A percentile compares a stretch with the other conserved stretches of the same genome.
Conservation (phyloP, 2,888 invertebrate genomes). For the Thera britannica region DNA sequence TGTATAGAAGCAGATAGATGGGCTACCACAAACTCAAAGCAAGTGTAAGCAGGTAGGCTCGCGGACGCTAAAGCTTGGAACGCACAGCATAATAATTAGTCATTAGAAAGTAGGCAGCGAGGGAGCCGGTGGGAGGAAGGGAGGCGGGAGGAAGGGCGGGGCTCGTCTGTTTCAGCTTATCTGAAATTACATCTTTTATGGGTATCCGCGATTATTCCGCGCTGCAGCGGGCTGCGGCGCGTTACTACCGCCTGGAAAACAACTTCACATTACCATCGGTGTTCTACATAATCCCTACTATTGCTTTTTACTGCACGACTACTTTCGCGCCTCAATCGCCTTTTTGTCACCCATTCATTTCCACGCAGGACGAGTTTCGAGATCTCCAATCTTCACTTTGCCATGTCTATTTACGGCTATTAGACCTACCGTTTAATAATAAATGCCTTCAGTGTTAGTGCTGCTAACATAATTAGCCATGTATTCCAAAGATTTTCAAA, state of each 20-base stretch:
- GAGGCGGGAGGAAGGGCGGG: slow-evolving; percentile 67
- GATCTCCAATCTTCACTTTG: slow-evolving; percentile 31
- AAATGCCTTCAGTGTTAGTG: slow-evolving; percentile 20
- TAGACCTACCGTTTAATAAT: slow-evolving; percentile 14
- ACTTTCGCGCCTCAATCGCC: slow-evolving; percentile 66
- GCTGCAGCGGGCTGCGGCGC: slow-evolving; percentile 82
- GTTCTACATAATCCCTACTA: slow-evolving; percentile 81
- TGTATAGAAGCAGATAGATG: slow-evolving; percentile 55
- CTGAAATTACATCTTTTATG: slow-evolving; percentile 86
- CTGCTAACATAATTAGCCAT: slow-evolving; percentile 16
- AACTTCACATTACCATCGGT: slow-evolving; percentile 78
- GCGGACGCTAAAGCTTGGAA: slow-evolving; percentile 81
- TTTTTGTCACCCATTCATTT: slow-evolving; percentile 58
- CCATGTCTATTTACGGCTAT: slow-evolving; percentile 17
- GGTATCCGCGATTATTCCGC: slow-evolving; percentile 85
- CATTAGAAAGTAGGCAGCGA: slow-evolving; percentile 84
- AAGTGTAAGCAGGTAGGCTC: slow-evolving; percentile 63
- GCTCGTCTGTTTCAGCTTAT: slow-evolving; percentile 85
- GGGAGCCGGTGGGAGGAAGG: slow-evolving; percentile 59
- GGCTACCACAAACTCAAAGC: slow-evolving; percentile 62
- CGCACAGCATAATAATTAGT: slow-evolving; percentile 85
- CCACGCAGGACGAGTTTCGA: slow-evolving; percentile 47
- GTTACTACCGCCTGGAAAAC: slow-evolving; percentile 79
- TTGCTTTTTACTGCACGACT: slow-evolving; percentile 78
- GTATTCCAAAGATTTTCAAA: slow-evolving; percentile 13